A percentile compares a stretch with the other conserved stretches of the same genome.
These are phyloP conservation scores for Drosophila cardini DNA, from an alignment of 1,140 invertebrate species.

Conservation along the genomic window DNA sequence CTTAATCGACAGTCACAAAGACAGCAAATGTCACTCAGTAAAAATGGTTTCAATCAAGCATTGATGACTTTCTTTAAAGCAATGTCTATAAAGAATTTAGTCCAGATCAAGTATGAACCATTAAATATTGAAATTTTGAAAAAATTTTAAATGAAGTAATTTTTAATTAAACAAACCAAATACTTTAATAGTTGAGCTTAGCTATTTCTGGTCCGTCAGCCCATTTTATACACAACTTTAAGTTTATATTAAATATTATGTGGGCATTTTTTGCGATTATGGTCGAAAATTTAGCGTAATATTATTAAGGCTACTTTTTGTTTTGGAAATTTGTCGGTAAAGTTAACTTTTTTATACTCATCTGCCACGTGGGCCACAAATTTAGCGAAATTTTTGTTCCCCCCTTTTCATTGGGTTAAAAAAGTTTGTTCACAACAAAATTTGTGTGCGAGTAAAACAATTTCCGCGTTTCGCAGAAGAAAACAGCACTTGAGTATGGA, in stretches of 20 bases:
- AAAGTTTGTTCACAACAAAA: constrained; percentile 65
- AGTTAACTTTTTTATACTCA: constrained; percentile 22
- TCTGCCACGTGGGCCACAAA: constrained; percentile 12
- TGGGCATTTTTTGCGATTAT: constrained; percentile 12
- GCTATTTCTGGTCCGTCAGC: too few relatives aligned
- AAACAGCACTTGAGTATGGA: constrained; percentile 31
- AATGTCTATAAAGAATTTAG: too few relatives aligned
- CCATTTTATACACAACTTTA: not conserved
- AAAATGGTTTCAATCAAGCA: too few relatives aligned
- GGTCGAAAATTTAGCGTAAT: constrained; percentile 31
- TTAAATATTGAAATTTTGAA: too few relatives aligned
- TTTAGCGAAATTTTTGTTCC: constrained; percentile 22
- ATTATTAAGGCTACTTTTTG: constrained; percentile 20
- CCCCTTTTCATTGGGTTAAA: constrained; percentile 1
- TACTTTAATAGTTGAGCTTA: too few relatives aligned
- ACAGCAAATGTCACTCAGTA: too few relatives aligned
- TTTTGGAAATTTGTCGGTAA: not conserved
- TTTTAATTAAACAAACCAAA: too few relatives aligned
- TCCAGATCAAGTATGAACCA: too few relatives aligned
- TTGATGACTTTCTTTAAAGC: too few relatives aligned
- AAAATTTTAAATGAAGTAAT: too few relatives aligned
- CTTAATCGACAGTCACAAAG: too few relatives aligned
- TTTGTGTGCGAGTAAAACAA: constrained; percentile 65
- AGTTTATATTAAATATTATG: constrained; percentile 2
- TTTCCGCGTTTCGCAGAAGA: constrained; percentile 54